These are phyloP conservation scores for Caenorhabditis plicata DNA, from an alignment of 2,888 invertebrate genomes.

Conservation along the genomic window DNA sequence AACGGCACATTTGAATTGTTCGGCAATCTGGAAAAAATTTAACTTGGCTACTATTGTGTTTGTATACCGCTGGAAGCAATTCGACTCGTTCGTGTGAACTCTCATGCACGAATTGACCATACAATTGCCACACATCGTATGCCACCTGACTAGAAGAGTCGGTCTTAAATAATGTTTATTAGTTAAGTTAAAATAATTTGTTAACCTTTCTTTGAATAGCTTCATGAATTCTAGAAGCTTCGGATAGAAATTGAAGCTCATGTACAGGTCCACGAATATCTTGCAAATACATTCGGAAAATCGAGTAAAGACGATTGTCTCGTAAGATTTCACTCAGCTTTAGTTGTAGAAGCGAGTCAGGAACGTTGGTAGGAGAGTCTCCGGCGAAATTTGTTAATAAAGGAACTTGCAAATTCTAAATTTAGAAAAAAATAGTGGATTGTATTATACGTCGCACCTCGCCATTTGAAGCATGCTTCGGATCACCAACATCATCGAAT, in stretches of 20 bases:
- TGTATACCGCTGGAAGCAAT: slow-evolving; percentile 33
- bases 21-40: too few relatives aligned
- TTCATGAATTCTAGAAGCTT: slow-evolving; percentile 55
- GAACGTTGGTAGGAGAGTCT: slow-evolving; percentile 29
- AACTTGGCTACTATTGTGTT: too few relatives aligned
- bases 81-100: slow-evolving; percentile 48
- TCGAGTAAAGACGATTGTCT: slow-evolving; percentile 52
- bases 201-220: slow-evolving; percentile 45
- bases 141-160: slow-evolving; percentile 36
- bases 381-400: slow-evolving; percentile 44
- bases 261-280: slow-evolving; percentile 57
- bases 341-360: slow-evolving; percentile 57
- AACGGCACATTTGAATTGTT: slow-evolving; percentile 36
- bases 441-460: slow-evolving; percentile 5
- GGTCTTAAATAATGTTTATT: slow-evolving; percentile 18
- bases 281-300: slow-evolving; percentile 59
- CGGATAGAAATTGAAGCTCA: slow-evolving; percentile 55
- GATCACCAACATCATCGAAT: slow-evolving; percentile 31
- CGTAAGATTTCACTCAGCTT: slow-evolving; percentile 57
- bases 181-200: neutral
- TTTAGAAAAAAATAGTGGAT: neutral
- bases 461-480: slow-evolving; percentile 1
- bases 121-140: slow-evolving; percentile 61
- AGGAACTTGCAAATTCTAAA: slow-evolving; percentile 20
- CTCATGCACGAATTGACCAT: slow-evolving; percentile 54